Percentiles rank a stretch among this genome's conserved stretches.
Evolutionary conservation across 1,140 invertebrate genomes (phyloP).

Genomic region (Dinoponera quadriceps): DNA sequence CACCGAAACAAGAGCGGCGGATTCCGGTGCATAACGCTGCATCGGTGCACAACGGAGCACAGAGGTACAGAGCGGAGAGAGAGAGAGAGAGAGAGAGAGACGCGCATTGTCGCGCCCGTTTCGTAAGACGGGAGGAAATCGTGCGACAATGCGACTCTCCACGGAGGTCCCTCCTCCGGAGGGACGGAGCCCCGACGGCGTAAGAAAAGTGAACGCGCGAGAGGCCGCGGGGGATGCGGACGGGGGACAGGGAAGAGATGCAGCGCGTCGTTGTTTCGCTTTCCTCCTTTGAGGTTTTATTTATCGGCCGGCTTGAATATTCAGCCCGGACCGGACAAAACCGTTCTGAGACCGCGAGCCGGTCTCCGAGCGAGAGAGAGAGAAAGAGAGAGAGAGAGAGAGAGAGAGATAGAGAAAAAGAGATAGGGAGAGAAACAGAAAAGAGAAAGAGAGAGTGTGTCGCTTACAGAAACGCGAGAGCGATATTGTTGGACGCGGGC

Average conservation of each 20-base stretch:
- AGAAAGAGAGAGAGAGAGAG: too few relatives aligned
- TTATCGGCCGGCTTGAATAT: constrained; percentile 76
- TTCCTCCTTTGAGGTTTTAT: constrained; percentile 71
- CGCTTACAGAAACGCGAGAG: constrained; percentile 43
- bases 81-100: constrained; percentile 69
- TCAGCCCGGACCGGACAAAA: constrained; percentile 69
- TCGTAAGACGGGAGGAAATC: constrained; percentile 71
- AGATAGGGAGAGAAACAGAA: neutral
- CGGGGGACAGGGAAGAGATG: constrained; percentile 42
- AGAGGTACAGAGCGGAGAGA: too few relatives aligned
- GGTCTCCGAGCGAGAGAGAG: neutral
- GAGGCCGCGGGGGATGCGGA: neutral
- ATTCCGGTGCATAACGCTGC: constrained; percentile 60
- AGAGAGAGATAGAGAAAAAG: neutral
- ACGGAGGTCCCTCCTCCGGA: neutral
- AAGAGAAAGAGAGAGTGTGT: constrained; percentile 22
- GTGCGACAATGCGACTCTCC: constrained; percentile 66
- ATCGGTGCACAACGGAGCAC: constrained; percentile 44
- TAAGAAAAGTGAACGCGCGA: constrained; percentile 63
- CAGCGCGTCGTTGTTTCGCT: constrained; percentile 68
- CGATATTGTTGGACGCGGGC: constrained; percentile 70
- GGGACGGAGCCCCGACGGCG: neutral
- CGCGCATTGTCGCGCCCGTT: constrained; percentile 62
- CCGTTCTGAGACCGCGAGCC: constrained; percentile 49
- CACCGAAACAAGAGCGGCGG: constrained; percentile 23